phyloP scores from a whole-genome alignment of 2,888 invertebrate genomes.

The Spisula solida region DNA sequence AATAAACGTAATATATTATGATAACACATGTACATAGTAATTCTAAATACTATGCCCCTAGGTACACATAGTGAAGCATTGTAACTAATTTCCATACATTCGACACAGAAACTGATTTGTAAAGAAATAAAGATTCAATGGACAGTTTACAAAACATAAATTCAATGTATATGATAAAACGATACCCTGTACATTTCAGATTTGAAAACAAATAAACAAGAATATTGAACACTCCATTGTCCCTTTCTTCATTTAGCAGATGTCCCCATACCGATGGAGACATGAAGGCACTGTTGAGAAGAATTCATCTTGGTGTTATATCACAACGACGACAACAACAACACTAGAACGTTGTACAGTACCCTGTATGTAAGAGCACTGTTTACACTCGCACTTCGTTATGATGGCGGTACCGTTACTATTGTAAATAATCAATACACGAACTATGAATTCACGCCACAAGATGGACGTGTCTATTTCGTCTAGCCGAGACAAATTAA shows the following conservation, averaged over 20 bases:
- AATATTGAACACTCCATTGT: background rate
- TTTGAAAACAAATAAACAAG: background rate
- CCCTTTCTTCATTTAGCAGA: background rate
- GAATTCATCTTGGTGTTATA: conserved; percentile 6
- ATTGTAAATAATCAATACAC: background rate
- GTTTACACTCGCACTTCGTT: background rate
- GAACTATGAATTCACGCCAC: background rate
- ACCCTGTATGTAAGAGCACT: background rate
- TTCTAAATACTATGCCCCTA: too few relatives aligned
- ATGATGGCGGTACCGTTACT: background rate
- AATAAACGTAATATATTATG: too few relatives aligned
- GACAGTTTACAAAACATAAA: too few relatives aligned
- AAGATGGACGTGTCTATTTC: background rate
- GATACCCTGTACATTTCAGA: too few relatives aligned
- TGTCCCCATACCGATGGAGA: background rate
- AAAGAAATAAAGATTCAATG: too few relatives aligned
- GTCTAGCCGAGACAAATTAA: background rate
- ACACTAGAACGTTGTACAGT: background rate
- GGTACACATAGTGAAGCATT: too few relatives aligned
- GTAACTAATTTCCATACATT: too few relatives aligned
- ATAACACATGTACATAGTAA: too few relatives aligned
- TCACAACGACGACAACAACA: background rate
- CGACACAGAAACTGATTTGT: too few relatives aligned
- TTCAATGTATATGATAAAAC: too few relatives aligned
- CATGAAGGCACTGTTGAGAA: conserved; percentile 19